phyloP scores from a whole-genome alignment of 2,797 vertebrate species.

The Neosalanx taihuensis region DNA sequence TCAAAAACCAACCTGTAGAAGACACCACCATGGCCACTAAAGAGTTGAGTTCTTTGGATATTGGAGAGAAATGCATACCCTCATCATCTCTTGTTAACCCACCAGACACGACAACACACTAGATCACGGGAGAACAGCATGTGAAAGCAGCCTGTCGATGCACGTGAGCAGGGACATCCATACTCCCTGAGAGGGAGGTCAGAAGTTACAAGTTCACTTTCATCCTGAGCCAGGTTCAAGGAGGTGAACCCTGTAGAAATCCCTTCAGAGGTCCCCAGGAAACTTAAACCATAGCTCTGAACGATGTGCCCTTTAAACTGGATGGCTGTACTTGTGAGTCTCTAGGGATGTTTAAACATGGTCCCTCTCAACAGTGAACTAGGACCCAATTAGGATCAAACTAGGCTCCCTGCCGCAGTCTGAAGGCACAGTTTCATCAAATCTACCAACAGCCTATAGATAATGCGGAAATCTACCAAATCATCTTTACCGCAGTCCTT shows the following conservation, averaged over 20 bases:
- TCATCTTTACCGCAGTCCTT: neutral
- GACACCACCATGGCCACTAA: neutral
- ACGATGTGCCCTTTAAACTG: neutral
- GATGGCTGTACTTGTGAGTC: neutral
- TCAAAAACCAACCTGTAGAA: conserved; percentile 1
- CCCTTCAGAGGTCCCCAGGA: conserved; percentile 19
- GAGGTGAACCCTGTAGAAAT: conserved; percentile 10
- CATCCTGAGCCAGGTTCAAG: conserved; percentile 19
- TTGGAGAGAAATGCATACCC: neutral
- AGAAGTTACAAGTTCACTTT: conserved; percentile 25
- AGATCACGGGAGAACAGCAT: neutral
- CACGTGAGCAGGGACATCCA: conserved; percentile 30
- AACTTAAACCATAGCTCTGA: conserved; percentile 24
- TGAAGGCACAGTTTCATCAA: neutral
- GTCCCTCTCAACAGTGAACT: neutral
- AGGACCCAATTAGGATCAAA: no score
- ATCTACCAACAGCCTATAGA: no score
- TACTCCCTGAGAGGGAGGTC: conserved; percentile 15
- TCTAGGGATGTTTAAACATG: conserved; percentile 5
- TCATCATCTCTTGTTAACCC: neutral
- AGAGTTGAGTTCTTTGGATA: neutral
- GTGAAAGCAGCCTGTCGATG: neutral
- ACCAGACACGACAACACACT: neutral
- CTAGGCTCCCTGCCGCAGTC: neutral
- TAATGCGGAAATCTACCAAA: neutral